These are phyloP conservation scores for Antedon mediterranea DNA, from an alignment of 53 echinoderm and acorn worm species.

Conservation along the genomic window DNA sequence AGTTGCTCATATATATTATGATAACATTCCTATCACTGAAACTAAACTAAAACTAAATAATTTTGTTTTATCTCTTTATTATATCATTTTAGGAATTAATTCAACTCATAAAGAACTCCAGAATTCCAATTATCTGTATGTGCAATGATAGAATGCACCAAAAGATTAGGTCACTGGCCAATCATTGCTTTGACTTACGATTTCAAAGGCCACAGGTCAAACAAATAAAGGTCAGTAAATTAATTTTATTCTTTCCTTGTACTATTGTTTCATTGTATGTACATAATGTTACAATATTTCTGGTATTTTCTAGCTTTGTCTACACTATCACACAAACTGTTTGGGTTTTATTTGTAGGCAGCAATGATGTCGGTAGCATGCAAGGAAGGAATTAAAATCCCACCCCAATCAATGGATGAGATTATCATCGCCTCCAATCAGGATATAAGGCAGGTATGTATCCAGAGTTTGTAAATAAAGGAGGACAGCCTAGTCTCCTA, in stretches of 20 bases:
- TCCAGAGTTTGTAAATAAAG: too few relatives aligned
- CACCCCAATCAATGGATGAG: conserved; percentile 50
- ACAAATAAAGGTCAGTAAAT: conserved; percentile 68
- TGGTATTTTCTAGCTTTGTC: neutral
- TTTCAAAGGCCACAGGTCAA: conserved; percentile 73
- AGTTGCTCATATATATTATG: too few relatives aligned
- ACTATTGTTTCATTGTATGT: too few relatives aligned
- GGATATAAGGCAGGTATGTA: conserved; percentile 79
- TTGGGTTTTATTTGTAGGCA: conserved; percentile 29
- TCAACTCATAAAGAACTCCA: conserved; percentile 70
- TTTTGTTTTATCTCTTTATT: neutral
- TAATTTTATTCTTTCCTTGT: too few relatives aligned
- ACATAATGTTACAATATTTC: neutral
- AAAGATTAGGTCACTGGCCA: conserved; percentile 72
- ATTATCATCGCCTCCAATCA: conserved; percentile 90
- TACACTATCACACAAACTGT: neutral
- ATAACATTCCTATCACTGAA: too few relatives aligned
- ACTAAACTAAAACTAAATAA: too few relatives aligned
- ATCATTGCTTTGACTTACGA: conserved; percentile 89
- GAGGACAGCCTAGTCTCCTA: too few relatives aligned
- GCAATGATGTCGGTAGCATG: conserved; percentile 84
- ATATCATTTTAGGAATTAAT: conserved; percentile 51
- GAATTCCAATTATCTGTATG: conserved; percentile 83
- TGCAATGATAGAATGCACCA: conserved; percentile 81
- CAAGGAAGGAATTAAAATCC: conserved; percentile 70